Percentiles rank a stretch among this genome's conserved stretches.
phyloP scores from a whole-genome alignment of 2,113 vertebrate species.

The Odocoileus virginianus region DNA sequence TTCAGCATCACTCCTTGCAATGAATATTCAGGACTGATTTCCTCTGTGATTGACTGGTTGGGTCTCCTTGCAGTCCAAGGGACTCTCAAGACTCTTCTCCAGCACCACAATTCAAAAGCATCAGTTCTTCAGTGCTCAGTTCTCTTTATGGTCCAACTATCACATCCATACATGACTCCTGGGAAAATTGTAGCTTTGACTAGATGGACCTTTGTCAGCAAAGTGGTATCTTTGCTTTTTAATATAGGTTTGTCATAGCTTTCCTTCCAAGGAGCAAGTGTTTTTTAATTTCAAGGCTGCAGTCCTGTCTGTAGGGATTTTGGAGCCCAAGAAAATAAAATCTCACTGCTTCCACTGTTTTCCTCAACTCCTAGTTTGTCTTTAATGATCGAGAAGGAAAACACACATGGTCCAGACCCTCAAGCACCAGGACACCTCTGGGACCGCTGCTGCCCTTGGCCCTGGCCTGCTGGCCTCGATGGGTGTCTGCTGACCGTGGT shows the following conservation, averaged over 20 bases:
- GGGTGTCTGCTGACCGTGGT: fast-evolving
- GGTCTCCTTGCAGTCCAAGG: not conserved
- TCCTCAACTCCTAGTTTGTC: not conserved
- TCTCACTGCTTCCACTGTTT: not conserved
- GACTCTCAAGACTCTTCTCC: not conserved
- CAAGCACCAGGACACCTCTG: fast-evolving
- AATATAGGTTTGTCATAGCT: not conserved
- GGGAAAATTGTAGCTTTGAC: not conserved
- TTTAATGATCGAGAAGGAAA: not conserved
- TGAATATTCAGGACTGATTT: not conserved
- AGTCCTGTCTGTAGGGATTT: not conserved
- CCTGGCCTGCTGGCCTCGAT: not conserved
- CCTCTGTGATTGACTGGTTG: not conserved
- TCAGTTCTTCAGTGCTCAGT: not conserved
- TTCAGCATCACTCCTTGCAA: not conserved
- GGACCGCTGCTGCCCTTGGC: not conserved
- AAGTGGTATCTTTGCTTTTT: not conserved
- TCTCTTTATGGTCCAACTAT: not conserved
- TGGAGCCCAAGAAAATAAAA: not conserved
- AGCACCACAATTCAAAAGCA: not conserved
- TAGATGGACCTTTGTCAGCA: not conserved
- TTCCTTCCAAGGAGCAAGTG: not conserved
- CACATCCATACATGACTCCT: not conserved
- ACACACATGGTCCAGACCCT: not conserved
- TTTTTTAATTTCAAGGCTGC: not conserved